Conservation (phyloP, 2,797 vertebrate genomes). For the Pipistrellus kuhlii region DNA sequence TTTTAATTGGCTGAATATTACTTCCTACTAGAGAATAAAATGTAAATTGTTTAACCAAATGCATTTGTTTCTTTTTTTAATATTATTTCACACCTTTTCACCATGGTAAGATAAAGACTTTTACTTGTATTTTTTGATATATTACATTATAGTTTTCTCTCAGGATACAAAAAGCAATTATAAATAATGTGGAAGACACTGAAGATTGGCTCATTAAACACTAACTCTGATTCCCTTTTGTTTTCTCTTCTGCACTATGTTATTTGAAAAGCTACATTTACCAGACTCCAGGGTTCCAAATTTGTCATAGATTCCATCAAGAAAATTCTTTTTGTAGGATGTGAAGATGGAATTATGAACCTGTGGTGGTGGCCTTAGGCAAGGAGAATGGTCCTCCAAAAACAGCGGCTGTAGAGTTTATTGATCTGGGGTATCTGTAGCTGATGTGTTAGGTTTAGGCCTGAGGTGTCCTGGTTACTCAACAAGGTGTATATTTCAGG, state of each 20-base stretch:
- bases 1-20: not conserved
- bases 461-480: not conserved
- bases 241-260: not conserved
- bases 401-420: not conserved
- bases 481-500: not conserved
- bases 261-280: not conserved
- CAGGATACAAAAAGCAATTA: not conserved
- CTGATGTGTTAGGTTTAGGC: too few species aligned
- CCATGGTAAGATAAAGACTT: not conserved
- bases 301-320: not conserved
- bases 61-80: not conserved
- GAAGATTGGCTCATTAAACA: not conserved
- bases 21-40: not conserved
- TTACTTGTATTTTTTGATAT: not conserved
- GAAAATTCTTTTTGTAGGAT: not conserved
- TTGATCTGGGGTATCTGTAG: not conserved
- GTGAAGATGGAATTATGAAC: not conserved
- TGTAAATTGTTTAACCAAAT: not conserved
- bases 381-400: too few species aligned
- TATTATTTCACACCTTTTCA: not conserved
- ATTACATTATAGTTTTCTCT: not conserved
- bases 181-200: not conserved
- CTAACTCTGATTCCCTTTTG: not conserved
- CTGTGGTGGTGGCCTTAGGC: not conserved
- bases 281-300: not conserved